phyloP scores from a whole-genome alignment of 2,888 invertebrate species.

The Amblyjoppa proteus region DNA sequence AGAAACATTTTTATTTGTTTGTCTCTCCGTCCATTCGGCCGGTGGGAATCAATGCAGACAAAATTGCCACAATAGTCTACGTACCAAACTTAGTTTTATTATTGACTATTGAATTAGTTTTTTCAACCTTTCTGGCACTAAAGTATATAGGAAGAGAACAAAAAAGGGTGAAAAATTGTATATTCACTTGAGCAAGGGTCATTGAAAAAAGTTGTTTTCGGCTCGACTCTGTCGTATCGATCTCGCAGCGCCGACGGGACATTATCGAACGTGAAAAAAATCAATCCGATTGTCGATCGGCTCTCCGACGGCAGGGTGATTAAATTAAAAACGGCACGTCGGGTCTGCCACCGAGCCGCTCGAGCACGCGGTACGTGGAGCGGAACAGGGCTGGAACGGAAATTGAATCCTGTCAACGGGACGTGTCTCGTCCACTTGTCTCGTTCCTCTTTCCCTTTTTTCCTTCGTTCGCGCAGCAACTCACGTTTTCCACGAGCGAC shows the following conservation, averaged over 20 bases:
- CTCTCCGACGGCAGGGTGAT: constrained; percentile 10
- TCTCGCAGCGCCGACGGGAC: not conserved
- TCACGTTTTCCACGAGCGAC: not conserved
- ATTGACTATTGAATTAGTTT: not conserved
- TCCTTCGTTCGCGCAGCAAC: not conserved
- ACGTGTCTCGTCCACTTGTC: constrained; percentile 26
- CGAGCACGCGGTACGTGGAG: constrained; percentile 27
- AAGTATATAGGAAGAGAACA: not conserved
- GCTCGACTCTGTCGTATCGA: not conserved
- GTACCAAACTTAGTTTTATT: too few species aligned
- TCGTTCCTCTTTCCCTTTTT: not conserved
- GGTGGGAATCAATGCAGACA: too few species aligned
- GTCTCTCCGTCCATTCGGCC: too few species aligned
- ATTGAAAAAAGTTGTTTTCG: not conserved
- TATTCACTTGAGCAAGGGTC: not conserved
- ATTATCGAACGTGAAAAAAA: constrained; percentile 25
- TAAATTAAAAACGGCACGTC: constrained; percentile 32
- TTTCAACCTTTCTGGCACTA: not conserved
- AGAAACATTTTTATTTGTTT: too few species aligned
- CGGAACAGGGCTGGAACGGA: constrained; percentile 38
- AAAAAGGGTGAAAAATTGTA: not conserved
- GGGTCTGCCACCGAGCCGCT: constrained; percentile 1
- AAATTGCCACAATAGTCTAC: too few species aligned
- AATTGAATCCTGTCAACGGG: constrained; percentile 54
- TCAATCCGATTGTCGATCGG: constrained; percentile 29